phyloP scores from a whole-genome alignment of 37 sponge, comb jelly and placozoan genomes.

The Axinella damicornis region DNA sequence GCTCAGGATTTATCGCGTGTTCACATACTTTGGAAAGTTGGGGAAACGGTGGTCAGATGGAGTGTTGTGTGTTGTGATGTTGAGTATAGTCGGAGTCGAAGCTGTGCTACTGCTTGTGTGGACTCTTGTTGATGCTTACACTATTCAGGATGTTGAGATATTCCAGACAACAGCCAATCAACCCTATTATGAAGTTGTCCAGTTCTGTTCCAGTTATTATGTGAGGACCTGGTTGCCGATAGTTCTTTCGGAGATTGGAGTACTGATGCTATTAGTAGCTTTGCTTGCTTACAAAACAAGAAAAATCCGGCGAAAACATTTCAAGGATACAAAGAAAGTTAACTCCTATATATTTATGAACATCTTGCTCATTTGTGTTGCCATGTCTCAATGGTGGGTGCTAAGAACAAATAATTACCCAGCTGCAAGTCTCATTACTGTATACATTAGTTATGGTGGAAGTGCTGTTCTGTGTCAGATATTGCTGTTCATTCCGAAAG shows the following conservation, averaged over 20 bases:
- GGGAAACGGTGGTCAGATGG: constrained; percentile 42
- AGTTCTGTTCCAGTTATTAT: constrained; percentile 13
- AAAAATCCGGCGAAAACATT: constrained; percentile 30
- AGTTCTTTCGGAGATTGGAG: background rate
- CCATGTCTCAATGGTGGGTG: constrained; percentile 24
- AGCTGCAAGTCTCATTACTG: background rate
- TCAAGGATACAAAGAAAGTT: constrained; percentile 63
- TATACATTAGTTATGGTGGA: constrained; percentile 3
- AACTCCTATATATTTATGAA: constrained; percentile 14
- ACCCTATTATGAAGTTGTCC: background rate
- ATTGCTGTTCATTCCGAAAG: constrained; percentile 40
- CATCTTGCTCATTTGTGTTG: background rate
- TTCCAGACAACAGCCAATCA: background rate
- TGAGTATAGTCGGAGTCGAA: constrained; percentile 14
- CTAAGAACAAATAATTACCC: background rate
- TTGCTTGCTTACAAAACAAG: constrained; percentile 41
- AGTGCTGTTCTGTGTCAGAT: constrained; percentile 16
- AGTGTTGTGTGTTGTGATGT: constrained; percentile 1
- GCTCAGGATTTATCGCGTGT: constrained; percentile 40
- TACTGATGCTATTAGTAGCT: constrained; percentile 19
- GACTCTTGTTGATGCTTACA: constrained; percentile 10
- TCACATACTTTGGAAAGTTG: constrained; percentile 48
- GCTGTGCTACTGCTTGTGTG: constrained; percentile 15
- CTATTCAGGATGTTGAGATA: background rate
- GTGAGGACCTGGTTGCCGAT: constrained; percentile 19